A percentile compares a stretch with the other conserved stretches of the same genome.
phyloP scores from a whole-genome alignment of 2,797 vertebrate species.

The Bradypus variegatus region DNA sequence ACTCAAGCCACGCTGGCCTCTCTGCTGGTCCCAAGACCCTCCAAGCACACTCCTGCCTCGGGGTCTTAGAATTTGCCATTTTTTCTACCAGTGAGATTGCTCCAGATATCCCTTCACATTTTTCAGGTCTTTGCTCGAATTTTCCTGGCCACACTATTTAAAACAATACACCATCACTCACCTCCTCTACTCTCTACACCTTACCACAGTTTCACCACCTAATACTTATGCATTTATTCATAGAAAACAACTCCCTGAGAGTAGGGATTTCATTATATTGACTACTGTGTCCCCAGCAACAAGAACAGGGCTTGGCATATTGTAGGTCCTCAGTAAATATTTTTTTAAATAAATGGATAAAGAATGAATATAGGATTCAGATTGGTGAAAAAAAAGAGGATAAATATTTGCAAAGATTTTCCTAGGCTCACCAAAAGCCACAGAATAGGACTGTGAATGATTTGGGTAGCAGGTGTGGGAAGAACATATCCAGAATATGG shows the following conservation, averaged over 20 bases:
- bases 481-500: background rate
- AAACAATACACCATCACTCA: background rate
- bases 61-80: background rate
- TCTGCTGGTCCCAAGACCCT: background rate
- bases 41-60: background rate
- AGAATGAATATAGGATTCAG: background rate
- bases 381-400: background rate
- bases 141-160: background rate
- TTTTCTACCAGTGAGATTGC: background rate
- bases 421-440: background rate
- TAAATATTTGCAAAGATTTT: background rate
- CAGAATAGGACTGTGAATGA: background rate
- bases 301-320: background rate
- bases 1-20: background rate
- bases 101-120: background rate
- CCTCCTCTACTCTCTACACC: background rate
- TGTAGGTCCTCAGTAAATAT: background rate
- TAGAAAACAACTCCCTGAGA: background rate
- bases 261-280: background rate
- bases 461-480: background rate
- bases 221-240: background rate
- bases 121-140: constrained; percentile 7
- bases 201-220: background rate
- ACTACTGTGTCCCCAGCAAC: background rate
- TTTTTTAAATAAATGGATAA: background rate